Evolutionary conservation across 1,140 invertebrate species (phyloP).

Genomic region (Holotrichia oblita): DNA sequence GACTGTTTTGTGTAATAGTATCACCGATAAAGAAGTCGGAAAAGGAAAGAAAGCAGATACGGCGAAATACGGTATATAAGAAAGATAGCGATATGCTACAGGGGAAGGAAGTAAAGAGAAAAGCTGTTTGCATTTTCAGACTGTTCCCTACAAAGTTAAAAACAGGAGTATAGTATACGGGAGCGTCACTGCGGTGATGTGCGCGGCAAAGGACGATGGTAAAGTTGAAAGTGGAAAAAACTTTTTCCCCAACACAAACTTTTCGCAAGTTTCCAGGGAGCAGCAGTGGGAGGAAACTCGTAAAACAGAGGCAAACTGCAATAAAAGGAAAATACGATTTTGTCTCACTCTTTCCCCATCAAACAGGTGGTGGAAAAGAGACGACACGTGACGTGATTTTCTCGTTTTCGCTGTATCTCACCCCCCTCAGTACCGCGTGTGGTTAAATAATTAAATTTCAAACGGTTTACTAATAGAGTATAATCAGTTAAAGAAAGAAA

Average conservation of each 20-base stretch:
- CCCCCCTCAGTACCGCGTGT: background rate
- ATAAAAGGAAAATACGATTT: slow-evolving; percentile 36
- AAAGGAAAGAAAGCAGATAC: background rate
- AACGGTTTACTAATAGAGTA: background rate
- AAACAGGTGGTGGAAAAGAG: slow-evolving; percentile 30
- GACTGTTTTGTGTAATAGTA: background rate
- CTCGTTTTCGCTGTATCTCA: background rate
- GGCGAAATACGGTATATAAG: background rate
- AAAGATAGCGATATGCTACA: background rate
- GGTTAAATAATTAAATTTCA: slow-evolving; percentile 27
- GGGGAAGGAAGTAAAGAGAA: background rate
- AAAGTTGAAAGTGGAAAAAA: slow-evolving; percentile 35
- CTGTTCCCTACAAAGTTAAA: slow-evolving; percentile 23
- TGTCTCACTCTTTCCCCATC: slow-evolving; percentile 3
- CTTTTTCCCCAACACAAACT: slow-evolving; percentile 28
- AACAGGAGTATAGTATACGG: background rate
- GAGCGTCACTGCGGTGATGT: background rate
- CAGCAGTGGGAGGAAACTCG: slow-evolving; percentile 19
- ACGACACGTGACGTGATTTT: slow-evolving; percentile 28
- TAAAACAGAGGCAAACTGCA: slow-evolving; percentile 36
- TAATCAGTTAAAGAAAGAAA: background rate
- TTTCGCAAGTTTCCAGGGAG: slow-evolving; percentile 30
- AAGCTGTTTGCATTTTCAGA: slow-evolving; percentile 26
- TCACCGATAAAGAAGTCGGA: background rate
- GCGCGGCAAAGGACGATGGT: slow-evolving; percentile 5